Evolutionary conservation across 2,797 vertebrate species (phyloP).

Genomic region (Ciconia nigra): DNA sequence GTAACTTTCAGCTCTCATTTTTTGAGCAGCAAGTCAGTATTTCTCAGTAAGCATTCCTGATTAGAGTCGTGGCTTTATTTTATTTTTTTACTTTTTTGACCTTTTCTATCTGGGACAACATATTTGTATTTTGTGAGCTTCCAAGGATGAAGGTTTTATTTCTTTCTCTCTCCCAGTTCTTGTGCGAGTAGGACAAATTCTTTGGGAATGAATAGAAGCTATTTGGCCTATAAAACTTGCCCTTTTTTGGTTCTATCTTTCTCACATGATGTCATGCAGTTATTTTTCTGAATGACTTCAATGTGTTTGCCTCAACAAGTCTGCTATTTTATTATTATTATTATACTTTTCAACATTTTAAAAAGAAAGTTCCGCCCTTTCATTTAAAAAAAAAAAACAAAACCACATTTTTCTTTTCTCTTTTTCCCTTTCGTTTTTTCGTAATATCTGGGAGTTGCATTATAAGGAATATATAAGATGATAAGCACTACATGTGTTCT

Average conservation of each 20-base stretch:
- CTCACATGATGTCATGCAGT: conserved; percentile 53
- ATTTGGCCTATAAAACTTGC: conserved; percentile 20
- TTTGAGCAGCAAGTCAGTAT: not conserved
- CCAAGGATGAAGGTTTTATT: conserved; percentile 2
- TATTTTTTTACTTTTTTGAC: not conserved
- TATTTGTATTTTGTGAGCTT: conserved; percentile 5
- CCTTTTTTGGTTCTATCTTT: conserved; percentile 65
- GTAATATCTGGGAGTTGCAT: not conserved
- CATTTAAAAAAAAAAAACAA: not conserved
- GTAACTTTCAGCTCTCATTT: not conserved
- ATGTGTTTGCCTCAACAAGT: conserved; percentile 46
- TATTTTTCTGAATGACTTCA: conserved; percentile 65
- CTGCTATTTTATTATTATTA: not conserved
- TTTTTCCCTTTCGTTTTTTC: not conserved
- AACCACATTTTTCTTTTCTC: not conserved
- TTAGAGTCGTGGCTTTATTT: not conserved
- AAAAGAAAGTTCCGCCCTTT: not conserved
- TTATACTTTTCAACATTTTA: not conserved
- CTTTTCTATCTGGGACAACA: not conserved
- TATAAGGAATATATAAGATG: not conserved
- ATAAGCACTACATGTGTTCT: not conserved
- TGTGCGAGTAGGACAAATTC: conserved; percentile 29
- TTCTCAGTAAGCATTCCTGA: not conserved
- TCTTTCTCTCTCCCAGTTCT: conserved; percentile 5
- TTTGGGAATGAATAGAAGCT: conserved; percentile 54